Evolutionary conservation across 2,797 vertebrate species (phyloP).

Genomic region (Pteropus rufus): DNA sequence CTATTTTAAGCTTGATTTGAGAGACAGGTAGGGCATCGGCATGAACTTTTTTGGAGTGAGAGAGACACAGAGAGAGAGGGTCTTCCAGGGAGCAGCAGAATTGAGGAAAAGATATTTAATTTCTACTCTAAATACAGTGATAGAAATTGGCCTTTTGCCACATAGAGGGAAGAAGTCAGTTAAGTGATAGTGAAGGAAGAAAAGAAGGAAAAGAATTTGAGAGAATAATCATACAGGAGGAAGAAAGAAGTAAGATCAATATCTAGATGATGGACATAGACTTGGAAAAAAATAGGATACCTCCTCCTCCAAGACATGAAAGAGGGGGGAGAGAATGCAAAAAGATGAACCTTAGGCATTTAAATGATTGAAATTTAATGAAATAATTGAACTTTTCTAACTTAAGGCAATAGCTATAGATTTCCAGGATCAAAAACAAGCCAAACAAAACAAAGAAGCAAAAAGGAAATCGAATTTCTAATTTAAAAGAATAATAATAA

Average conservation of each 20-base stretch:
- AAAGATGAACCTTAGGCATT: not conserved
- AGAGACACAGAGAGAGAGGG: too few species aligned
- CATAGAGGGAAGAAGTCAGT: not conserved
- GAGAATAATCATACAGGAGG: not conserved
- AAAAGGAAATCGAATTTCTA: not conserved
- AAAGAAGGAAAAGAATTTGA: not conserved
- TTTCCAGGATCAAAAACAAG: not conserved
- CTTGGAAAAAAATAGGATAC: not conserved
- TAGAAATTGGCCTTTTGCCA: not conserved
- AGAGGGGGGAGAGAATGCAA: not conserved
- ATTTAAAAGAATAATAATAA: not conserved
- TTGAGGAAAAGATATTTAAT: not conserved
- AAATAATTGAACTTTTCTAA: not conserved
- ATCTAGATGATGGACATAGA: too few species aligned
- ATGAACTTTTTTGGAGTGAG: not conserved
- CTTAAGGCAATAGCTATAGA: not conserved
- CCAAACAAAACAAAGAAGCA: not conserved
- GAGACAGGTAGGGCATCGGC: fast-evolving
- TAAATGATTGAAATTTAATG: not conserved
- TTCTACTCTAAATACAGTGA: not conserved
- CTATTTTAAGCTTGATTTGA: not conserved
- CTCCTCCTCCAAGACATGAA: not conserved
- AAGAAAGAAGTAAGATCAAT: not conserved
- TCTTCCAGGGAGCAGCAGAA: not conserved
- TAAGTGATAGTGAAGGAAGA: not conserved